A percentile compares a stretch with the other conserved stretches of the same genome.
phyloP scores from a whole-genome alignment of 2,888 invertebrate genomes.

The Platycheirus albimanus region DNA sequence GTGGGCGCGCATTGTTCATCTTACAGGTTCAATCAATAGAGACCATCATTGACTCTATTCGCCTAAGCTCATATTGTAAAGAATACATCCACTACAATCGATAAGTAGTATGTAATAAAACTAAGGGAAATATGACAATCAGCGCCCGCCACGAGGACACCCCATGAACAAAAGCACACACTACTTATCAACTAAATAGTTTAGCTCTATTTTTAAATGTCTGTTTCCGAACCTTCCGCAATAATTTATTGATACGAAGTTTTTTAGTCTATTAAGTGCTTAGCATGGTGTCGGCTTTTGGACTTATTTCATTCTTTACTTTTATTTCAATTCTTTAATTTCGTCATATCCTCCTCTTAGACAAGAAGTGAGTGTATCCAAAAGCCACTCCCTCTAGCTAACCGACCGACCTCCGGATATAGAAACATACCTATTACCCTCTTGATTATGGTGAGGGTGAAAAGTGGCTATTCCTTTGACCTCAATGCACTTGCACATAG shows the following conservation, averaged over 20 bases:
- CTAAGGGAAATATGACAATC: conserved; percentile 5
- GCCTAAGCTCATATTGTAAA: conserved; percentile 1
- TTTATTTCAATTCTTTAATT: background rate
- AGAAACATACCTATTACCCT: too few relatives aligned
- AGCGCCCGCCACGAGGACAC: too few relatives aligned
- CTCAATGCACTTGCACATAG: conserved; percentile 53
- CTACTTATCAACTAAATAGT: too few relatives aligned
- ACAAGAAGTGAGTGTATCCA: conserved; percentile 30
- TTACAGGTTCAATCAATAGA: background rate
- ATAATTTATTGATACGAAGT: conserved; percentile 55
- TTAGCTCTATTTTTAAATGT: background rate
- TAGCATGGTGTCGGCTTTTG: conserved; percentile 8
- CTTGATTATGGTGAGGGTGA: conserved; percentile 9
- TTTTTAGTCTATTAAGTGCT: conserved; percentile 33
- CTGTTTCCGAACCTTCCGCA: conserved; percentile 45
- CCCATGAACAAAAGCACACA: too few relatives aligned
- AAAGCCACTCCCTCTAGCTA: conserved; percentile 41
- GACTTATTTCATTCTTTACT: conserved; percentile 6
- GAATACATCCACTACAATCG: conserved; percentile 19
- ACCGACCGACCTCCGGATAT: background rate
- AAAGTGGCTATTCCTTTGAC: conserved; percentile 54
- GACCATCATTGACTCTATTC: background rate
- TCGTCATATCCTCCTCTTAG: conserved; percentile 13
- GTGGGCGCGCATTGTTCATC: too few relatives aligned
- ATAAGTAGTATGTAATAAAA: conserved; percentile 32